Percentiles rank a stretch among this genome's conserved stretches.
Evolutionary conservation across 2,797 vertebrate species (phyloP).

Genomic region (Crocidura indochinensis): DNA sequence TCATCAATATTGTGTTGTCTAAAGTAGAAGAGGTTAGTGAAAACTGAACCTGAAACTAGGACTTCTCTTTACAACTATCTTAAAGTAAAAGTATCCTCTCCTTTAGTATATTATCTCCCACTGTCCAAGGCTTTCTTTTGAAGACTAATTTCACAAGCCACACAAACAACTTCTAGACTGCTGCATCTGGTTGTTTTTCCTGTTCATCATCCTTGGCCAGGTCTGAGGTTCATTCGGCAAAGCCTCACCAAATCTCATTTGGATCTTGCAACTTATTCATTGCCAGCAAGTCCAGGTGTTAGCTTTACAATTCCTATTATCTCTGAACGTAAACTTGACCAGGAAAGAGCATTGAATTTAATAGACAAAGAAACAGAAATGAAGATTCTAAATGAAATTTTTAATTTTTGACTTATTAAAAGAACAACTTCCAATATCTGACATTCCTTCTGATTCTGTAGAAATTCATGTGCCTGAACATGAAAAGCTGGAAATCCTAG

Average conservation of each 20-base stretch:
- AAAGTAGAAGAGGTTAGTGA: conserved; percentile 96
- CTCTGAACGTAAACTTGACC: conserved; percentile 88
- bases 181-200: too few species aligned
- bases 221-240: too few species aligned
- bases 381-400: conserved; percentile 90
- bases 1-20: conserved; percentile 94
- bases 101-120: conserved; percentile 76
- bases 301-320: conserved; percentile 89
- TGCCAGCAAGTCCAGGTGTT: not conserved
- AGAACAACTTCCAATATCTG: conserved; percentile 78
- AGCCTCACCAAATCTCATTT: too few species aligned
- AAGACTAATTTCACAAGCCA: conserved; percentile 93
- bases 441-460: conserved; percentile 78
- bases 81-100: conserved; percentile 83
- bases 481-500: conserved; percentile 88
- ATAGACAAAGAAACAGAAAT: conserved; percentile 91
- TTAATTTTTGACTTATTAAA: conserved; percentile 84
- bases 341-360: conserved; percentile 84
- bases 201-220: too few species aligned
- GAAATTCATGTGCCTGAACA: conserved; percentile 89
- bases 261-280: too few species aligned
- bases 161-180: conserved; percentile 92
- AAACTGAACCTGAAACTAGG: conserved; percentile 88
- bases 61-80: conserved; percentile 89
- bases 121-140: conserved; percentile 94